Conservation (phyloP, 2,113 vertebrate genomes). For the Thalassarche chlororhynchos region DNA sequence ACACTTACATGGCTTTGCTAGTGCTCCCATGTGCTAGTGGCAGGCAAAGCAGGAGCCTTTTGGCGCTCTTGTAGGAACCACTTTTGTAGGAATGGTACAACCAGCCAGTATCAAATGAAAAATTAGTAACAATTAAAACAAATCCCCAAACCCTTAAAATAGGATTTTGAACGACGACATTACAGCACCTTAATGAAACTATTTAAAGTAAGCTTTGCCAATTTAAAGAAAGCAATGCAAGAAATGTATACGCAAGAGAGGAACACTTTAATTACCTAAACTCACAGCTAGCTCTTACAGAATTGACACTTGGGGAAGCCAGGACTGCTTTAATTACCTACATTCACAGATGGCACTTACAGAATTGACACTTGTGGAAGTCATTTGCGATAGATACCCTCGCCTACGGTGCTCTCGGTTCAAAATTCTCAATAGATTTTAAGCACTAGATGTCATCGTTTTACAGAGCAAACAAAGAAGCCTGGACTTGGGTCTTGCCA, state of each 20-base stretch:
- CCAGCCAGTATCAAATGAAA: background rate
- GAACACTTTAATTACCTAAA: background rate
- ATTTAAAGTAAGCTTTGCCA: background rate
- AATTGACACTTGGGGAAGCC: background rate
- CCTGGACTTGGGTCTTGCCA: background rate
- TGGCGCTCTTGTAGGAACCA: no score
- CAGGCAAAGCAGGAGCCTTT: background rate
- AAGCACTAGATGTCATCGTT: conserved; percentile 57
- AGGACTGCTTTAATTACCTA: background rate
- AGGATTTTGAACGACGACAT: background rate
- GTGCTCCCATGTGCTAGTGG: background rate
- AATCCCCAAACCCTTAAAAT: background rate
- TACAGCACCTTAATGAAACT: background rate
- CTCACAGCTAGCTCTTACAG: background rate
- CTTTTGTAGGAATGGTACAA: background rate
- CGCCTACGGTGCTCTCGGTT: background rate
- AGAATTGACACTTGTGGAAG: background rate
- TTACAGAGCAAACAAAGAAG: conserved; percentile 45
- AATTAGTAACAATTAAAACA: background rate
- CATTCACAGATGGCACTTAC: background rate
- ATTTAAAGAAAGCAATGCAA: background rate
- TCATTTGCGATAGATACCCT: rapidly evolving
- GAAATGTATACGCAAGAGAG: rapidly evolving
- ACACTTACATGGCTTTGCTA: background rate
- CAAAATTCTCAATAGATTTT: background rate